Conservation (phyloP, 2,113 vertebrate species). For the Rhadina sibilatrix region DNA sequence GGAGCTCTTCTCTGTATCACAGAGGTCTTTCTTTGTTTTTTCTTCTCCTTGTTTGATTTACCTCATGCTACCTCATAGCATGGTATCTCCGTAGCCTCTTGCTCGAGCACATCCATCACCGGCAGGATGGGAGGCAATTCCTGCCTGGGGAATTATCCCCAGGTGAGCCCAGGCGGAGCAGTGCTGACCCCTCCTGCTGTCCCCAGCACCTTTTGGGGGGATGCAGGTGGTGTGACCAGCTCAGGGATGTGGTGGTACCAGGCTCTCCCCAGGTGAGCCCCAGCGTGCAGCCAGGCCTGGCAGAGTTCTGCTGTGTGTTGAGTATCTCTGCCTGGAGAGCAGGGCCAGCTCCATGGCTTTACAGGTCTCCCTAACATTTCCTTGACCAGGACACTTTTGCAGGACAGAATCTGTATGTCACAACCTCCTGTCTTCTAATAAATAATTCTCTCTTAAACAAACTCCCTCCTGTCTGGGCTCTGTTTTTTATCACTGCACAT, state of each 20-base stretch:
- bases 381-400: constrained; percentile 34
- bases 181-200: background rate
- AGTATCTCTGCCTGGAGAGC: background rate
- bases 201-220: background rate
- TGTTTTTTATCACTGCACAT: background rate
- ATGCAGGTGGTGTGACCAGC: background rate
- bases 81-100: background rate
- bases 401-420: constrained; percentile 54
- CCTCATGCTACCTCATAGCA: constrained; percentile 41
- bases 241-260: constrained; percentile 7
- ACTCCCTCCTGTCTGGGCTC: background rate
- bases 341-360: background rate
- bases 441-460: constrained; percentile 25
- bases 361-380: background rate
- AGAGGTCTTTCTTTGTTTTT: background rate
- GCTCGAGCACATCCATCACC: background rate
- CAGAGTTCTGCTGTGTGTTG: constrained; percentile 42
- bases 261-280: no score
- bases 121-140: background rate
- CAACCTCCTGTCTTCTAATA: constrained; percentile 50
- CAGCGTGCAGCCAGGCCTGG: background rate
- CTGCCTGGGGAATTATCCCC: background rate
- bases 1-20: background rate
- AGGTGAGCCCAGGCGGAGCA: background rate
- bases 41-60: background rate